Percentiles rank a stretch among this genome's conserved stretches.
phyloP scores from a whole-genome alignment of 2,113 vertebrate species.

The Alethe diademata region DNA sequence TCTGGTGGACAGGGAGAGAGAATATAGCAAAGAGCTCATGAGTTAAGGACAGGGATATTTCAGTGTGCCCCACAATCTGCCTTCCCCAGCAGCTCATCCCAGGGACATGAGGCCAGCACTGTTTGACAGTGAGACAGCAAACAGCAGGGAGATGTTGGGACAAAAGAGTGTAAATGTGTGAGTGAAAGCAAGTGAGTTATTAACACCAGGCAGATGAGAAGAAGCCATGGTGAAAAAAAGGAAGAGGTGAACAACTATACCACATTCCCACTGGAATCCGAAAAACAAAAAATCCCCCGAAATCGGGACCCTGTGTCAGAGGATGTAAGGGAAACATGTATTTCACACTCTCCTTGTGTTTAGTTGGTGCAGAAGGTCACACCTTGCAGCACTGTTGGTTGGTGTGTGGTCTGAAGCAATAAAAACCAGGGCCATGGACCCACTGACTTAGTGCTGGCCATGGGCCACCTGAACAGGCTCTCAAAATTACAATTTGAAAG shows the following conservation, averaged over 20 bases:
- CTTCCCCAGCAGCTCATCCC: background rate
- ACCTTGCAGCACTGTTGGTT: background rate
- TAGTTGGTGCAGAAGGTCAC: background rate
- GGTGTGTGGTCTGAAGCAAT: background rate
- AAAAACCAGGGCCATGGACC: background rate
- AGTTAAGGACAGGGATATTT: background rate
- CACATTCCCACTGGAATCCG: background rate
- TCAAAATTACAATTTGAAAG: background rate
- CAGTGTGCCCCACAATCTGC: background rate
- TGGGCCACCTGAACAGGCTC: rapidly evolving
- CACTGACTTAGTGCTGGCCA: background rate
- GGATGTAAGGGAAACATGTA: background rate
- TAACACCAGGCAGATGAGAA: background rate
- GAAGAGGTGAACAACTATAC: background rate
- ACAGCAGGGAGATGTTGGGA: background rate
- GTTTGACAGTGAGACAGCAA: background rate
- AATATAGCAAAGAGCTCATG: background rate
- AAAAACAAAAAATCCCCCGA: background rate
- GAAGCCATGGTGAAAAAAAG: background rate
- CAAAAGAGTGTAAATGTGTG: background rate
- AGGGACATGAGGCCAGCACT: rapidly evolving
- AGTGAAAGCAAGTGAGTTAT: background rate
- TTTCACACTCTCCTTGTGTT: background rate
- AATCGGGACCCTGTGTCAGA: background rate
- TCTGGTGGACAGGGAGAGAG: background rate